Evolutionary conservation across 1,140 invertebrate species (phyloP).

Genomic region (Solen grandis): DNA sequence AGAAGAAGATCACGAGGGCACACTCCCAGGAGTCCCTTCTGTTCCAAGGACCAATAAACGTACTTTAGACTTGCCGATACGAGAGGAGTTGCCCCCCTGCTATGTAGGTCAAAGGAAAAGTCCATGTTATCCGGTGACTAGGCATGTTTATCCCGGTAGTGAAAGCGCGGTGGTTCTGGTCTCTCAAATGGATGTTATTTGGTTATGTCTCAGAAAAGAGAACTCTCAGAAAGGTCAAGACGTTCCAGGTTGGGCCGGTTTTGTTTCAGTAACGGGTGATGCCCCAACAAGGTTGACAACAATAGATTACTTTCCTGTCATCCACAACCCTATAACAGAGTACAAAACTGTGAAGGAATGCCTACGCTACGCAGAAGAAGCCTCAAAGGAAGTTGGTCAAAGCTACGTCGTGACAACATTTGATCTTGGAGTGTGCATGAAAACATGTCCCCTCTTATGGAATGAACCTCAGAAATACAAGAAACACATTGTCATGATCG

Average conservation of each 20-base stretch:
- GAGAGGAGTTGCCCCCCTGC: conserved; percentile 43
- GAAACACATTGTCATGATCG: conserved; percentile 60
- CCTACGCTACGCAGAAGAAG: conserved; percentile 51
- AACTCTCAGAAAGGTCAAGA: conserved; percentile 11
- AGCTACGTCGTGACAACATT: conserved; percentile 59
- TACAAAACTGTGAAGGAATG: conserved; percentile 57
- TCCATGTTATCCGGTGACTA: not conserved
- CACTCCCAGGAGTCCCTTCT: not conserved
- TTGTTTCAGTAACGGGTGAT: conserved; percentile 44
- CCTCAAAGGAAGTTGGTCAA: conserved; percentile 55
- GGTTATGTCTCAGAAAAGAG: conserved; percentile 27
- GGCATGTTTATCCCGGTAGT: not conserved
- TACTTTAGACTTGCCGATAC: not conserved
- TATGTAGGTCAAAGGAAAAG: conserved; percentile 43
- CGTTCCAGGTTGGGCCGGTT: conserved; percentile 50
- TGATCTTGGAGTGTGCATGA: conserved; percentile 65
- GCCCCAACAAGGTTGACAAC: conserved; percentile 41
- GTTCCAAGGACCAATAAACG: not conserved
- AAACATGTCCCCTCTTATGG: conserved; percentile 60
- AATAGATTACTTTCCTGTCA: conserved; percentile 62
- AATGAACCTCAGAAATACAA: conserved; percentile 52
- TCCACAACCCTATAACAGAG: conserved; percentile 57
- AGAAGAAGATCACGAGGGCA: not conserved
- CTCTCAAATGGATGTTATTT: conserved; percentile 8
- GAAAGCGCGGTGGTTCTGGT: not conserved